Evolutionary conservation across 2,888 invertebrate genomes (phyloP).

Genomic region (Mamestra brassicae): DNA sequence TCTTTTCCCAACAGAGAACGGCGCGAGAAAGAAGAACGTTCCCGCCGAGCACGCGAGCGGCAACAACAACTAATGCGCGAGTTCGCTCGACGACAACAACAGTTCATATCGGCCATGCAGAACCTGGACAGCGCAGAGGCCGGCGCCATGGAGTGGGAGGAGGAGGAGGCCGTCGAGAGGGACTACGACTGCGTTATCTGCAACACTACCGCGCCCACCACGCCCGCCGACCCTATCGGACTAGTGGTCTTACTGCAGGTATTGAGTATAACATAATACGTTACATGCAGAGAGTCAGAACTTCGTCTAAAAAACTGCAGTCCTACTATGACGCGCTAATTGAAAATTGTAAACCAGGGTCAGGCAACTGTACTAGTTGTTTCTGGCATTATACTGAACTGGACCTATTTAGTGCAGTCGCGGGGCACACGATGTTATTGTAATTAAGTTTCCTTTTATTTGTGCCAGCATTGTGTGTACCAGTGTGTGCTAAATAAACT

Average conservation of each 20-base stretch:
- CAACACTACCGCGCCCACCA: conserved; percentile 96
- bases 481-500: no score
- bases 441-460: no score
- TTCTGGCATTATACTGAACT: no score
- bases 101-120: conserved; percentile 94
- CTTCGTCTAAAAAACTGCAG: no score
- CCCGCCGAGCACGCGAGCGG: conserved; percentile 96
- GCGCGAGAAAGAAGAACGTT: conserved; percentile 95
- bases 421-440: no score
- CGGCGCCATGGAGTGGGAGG: conserved; percentile 92
- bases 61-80: conserved; percentile 98
- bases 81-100: conserved; percentile 97
- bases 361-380: no score
- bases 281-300: no score
- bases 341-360: no score
- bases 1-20: conserved; percentile 86
- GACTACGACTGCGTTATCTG: conserved; percentile 99
- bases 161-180: conserved; percentile 91
- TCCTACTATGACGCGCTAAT: no score
- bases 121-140: conserved; percentile 83
- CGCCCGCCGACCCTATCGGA: conserved; percentile 94
- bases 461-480: no score
- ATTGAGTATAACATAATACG: not conserved
- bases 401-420: no score
- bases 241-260: conserved; percentile 96